These are phyloP conservation scores for Pachycephala philippinensis DNA, from an alignment of 2,113 vertebrate species.

Conservation along the genomic window DNA sequence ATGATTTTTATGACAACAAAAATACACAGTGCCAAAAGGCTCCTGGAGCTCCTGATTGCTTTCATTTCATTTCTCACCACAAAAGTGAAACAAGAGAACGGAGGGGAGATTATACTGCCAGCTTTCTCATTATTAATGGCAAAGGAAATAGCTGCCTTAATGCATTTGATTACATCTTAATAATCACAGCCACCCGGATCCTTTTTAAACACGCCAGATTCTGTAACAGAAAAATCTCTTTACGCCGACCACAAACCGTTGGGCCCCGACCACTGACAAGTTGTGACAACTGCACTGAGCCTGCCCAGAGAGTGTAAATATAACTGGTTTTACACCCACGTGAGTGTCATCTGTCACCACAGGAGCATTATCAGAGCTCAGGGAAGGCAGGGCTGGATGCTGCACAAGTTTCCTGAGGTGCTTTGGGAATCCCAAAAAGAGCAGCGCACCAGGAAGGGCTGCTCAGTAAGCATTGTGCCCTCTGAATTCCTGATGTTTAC, in stretches of 20 bases:
- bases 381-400: background rate
- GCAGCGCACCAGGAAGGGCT: background rate
- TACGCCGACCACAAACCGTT: accelerated
- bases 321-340: background rate
- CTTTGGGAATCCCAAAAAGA: background rate
- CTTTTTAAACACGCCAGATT: background rate
- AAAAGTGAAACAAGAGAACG: background rate
- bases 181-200: background rate
- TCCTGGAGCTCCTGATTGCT: background rate
- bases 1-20: slow-evolving; percentile 3
- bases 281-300: slow-evolving; percentile 50
- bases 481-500: background rate
- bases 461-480: background rate
- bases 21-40: background rate
- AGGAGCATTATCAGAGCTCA: background rate
- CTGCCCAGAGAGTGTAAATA: slow-evolving; percentile 45
- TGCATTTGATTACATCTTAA: slow-evolving; percentile 18
- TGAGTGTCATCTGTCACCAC: slow-evolving; percentile 6
- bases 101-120: background rate
- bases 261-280: background rate
- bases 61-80: slow-evolving; percentile 6
- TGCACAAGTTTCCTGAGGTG: background rate
- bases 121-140: background rate
- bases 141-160: slow-evolving; percentile 5
- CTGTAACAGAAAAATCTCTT: background rate